Base-by-base conservation (phyloP, 2,888 invertebrate species). In the Trissolcus brochymenae region DNA sequence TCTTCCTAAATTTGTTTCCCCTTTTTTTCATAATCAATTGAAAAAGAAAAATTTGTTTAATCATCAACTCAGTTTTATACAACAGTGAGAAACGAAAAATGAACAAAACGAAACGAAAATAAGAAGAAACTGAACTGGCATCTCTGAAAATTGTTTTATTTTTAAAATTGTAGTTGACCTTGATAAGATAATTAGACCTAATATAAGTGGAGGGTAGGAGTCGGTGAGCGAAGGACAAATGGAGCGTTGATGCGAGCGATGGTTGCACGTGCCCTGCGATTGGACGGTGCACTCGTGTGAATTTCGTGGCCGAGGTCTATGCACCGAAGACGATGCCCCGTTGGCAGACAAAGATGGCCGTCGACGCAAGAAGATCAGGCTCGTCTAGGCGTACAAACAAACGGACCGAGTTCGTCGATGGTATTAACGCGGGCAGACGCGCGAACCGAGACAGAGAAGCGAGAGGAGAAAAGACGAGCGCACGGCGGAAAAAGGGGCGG, bases 261-360 rank as follows among this genome's bases (percentile, higher is more conserved):
- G 21, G 56, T 35, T 29, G 56, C 66, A 50, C 56, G 57, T 35
- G 51, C 17, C 14, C 25, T n/a, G 14, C 53, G 53, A 67, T 55
- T 55, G 54, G 70, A 50, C 76, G 75, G 57, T 61, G 74, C 60
- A 29, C 46, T 55, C 43, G 55, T 64, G 74, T 74, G 71, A 71
- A 71, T 60, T 71, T 71, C 56, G 56, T 62, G 55, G 40, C 41
- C 54, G 73, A 74, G 74, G 74, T 75, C 74, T 68, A 60, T 76
- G 70, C 76, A 76, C 76, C 70, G 59, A 54, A 68, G 60, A 54
- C 43, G 64, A 43, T 61, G 74, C 62, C 64, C 64, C 54, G 62
- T 17, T 64, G 66, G 66, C 78, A 64, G 67, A 71, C 68, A 75
- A 71, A 78, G 76, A 71, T 78, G 80, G 79, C 79, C 76, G 79